Percentiles rank a stretch among this genome's conserved stretches.
These are phyloP conservation scores for Rhegmatorhina hoffmannsi DNA, from an alignment of 2,113 vertebrate genomes.

Conservation along the genomic window DNA sequence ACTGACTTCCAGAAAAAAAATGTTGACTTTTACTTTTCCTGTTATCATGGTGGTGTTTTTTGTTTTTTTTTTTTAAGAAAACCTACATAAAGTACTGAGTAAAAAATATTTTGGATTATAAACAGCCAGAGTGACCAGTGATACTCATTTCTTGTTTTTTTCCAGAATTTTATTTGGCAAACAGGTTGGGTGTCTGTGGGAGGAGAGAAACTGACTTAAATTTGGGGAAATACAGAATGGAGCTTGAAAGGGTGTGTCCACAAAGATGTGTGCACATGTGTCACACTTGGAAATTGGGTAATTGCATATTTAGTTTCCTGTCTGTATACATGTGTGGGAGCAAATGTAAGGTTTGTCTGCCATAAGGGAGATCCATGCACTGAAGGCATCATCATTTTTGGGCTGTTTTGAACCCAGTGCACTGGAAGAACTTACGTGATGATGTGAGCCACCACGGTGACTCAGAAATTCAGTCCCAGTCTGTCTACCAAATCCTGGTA, in stretches of 20 bases:
- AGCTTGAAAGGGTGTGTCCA: constrained; percentile 37
- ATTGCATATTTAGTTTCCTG: constrained; percentile 61
- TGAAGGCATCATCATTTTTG: not conserved
- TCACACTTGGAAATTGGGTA: constrained; percentile 59
- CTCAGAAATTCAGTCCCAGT: not conserved
- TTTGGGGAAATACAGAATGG: constrained; percentile 50
- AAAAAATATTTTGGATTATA: constrained; percentile 20
- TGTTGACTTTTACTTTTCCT: not conserved
- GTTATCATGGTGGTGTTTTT: not conserved
- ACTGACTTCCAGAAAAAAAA: not conserved
- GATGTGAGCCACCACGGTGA: not conserved
- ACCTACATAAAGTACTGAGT: not conserved
- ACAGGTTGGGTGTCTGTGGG: constrained; percentile 23
- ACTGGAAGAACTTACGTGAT: constrained; percentile 28
- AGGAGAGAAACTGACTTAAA: constrained; percentile 50
- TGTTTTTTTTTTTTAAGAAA: not conserved
- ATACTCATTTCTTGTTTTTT: constrained; percentile 44
- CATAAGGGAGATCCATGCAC: not conserved
- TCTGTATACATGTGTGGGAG: constrained; percentile 61
- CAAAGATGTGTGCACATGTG: constrained; percentile 40
- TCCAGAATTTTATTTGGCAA: constrained; percentile 67
- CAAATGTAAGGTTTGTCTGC: constrained; percentile 55
- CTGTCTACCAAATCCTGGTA: not conserved
- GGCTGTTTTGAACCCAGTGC: constrained; percentile 27
- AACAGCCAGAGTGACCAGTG: not conserved